Percentiles rank a stretch among this genome's conserved stretches.
These are phyloP conservation scores for Pandemis cinnamomeana DNA, from an alignment of 2,888 invertebrate species.

Conservation along the genomic window DNA sequence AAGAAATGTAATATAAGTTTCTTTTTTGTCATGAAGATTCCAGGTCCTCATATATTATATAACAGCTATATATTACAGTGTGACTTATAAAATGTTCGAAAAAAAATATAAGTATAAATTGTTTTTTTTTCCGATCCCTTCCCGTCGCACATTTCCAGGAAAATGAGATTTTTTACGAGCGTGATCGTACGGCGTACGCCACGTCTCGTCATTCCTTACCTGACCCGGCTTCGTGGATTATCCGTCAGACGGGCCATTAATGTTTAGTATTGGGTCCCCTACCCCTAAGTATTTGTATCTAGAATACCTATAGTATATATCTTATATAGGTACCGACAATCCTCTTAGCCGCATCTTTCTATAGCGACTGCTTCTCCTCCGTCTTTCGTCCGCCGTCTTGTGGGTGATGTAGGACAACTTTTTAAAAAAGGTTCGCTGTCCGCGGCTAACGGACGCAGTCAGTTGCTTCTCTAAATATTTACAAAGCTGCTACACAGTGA, in stretches of 20 bases:
- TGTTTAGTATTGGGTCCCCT: neutral
- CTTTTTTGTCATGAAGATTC: no score
- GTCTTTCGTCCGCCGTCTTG: neutral
- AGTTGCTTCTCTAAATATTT: neutral
- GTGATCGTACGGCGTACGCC: neutral
- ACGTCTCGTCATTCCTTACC: neutral
- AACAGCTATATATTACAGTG: no score
- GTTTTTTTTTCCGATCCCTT: slow-evolving; percentile 15
- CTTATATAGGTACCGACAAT: no score
- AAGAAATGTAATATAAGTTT: no score
- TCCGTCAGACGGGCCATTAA: slow-evolving; percentile 1
- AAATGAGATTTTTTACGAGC: slow-evolving; percentile 30
- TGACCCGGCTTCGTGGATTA: neutral
- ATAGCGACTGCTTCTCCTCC: neutral
- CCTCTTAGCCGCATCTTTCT: no score
- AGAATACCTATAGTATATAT: neutral
- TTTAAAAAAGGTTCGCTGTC: neutral
- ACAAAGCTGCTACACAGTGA: neutral
- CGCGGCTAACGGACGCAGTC: neutral
- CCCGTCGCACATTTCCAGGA: slow-evolving; percentile 15
- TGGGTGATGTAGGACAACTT: neutral
- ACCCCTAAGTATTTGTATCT: no score
- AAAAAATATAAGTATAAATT: neutral
- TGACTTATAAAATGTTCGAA: no score
- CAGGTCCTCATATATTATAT: no score